These are phyloP conservation scores for Leontopithecus rosalia DNA, from an alignment of 2,797 vertebrate genomes.

Conservation along the genomic window DNA sequence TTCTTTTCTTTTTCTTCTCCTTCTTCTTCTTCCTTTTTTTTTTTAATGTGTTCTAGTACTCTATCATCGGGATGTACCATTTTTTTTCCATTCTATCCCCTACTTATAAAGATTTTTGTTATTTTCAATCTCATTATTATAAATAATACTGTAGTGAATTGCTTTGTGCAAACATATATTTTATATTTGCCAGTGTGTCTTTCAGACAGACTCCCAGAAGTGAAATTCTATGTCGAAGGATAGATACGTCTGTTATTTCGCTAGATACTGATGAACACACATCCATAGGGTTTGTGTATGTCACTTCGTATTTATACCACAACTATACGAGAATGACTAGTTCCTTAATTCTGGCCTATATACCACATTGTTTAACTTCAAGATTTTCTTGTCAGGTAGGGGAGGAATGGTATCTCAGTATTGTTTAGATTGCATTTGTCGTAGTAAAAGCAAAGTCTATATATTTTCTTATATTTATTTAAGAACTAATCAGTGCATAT, in stretches of 20 bases:
- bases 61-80: background rate
- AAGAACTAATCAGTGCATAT: background rate
- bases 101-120: background rate
- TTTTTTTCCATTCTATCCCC: background rate
- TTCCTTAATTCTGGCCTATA: background rate
- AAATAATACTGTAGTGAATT: background rate
- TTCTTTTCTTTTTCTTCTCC: background rate
- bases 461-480: background rate
- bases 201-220: conserved; percentile 5
- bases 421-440: background rate
- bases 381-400: background rate
- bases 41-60: background rate
- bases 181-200: background rate
- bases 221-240: background rate
- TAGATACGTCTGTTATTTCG: background rate
- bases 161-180: background rate
- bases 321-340: background rate
- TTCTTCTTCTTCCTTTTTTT: background rate
- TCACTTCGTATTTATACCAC: background rate
- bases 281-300: background rate
- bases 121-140: background rate
- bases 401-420: background rate
- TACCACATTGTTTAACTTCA: background rate
- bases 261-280: background rate
- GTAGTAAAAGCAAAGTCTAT: background rate